Base-by-base conservation (phyloP, 2,113 vertebrate species). In the Rhadina sibilatrix region DNA sequence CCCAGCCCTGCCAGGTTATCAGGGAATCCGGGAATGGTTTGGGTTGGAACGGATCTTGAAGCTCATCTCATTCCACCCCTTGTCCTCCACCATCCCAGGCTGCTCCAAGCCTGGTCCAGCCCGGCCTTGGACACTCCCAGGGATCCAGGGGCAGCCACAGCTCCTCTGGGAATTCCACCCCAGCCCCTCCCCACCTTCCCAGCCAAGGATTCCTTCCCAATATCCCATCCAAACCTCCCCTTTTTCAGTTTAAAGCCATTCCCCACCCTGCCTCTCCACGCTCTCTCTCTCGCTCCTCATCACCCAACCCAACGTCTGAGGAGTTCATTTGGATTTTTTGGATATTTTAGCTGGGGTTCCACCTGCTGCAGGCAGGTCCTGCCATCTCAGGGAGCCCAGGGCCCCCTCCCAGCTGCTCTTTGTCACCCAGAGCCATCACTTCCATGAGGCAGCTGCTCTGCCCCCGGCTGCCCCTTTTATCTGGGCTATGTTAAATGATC, bases 401-500 rank as follows among this genome's bases (percentile, higher is more conserved):
- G 72, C 59, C 47, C 89, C 83, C 60, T 18, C 11, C 71, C 1
- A 7, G 64, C 28, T n/a, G 86, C 87, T 81, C 85, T 82, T 90
- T 63, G 90, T 97, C 97, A 90, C 46, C 76, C 53, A 8, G 90
- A 85, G 76, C 87, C 96, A 38, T 52, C 86, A 1, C 15, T 87
- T 61, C 57, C 94, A n/a, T 4, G 2, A 49, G 88, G 75, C 89
- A 76, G 90, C 80, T n/a, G 80, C 90, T 69, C 74, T 31, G 56
- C 37, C 60, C 81, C 86, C 40, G 61, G 8, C 61, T 74, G 91
- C 79, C 94, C 81, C 76, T 70, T 89, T 97, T 97, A 96, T 97
- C 96, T 97, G 86, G 35, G 46, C 91, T 49, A 91, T 66, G 92
- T 85, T 87, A 94, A 97, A 97, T 80, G 96, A 97, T 98, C 97